Evolutionary conservation across 2,797 vertebrate genomes (phyloP).

Genomic region (Dryobates pubescens): DNA sequence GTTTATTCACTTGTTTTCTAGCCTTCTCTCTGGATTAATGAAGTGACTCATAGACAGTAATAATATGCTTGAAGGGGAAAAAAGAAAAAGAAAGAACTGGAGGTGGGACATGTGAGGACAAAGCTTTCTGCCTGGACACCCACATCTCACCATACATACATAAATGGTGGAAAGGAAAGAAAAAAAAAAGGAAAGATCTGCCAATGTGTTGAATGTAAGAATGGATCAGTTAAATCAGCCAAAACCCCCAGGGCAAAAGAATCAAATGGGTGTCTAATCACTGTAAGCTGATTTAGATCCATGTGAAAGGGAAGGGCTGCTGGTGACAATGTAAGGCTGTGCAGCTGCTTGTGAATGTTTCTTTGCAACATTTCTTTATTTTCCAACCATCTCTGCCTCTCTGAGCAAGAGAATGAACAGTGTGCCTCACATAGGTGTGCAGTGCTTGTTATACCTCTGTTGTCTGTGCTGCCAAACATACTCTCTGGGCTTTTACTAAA

Average conservation of each 20-base stretch:
- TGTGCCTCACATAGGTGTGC: neutral
- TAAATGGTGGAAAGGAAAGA: too few species aligned
- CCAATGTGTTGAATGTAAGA: neutral
- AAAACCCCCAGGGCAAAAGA: neutral
- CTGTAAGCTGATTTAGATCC: neutral
- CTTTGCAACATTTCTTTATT: neutral
- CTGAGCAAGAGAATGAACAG: neutral
- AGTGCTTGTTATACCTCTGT: neutral
- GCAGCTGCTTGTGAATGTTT: neutral
- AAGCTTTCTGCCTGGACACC: constrained; percentile 19
- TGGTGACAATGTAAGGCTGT: neutral
- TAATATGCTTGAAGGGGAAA: neutral
- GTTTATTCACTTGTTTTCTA: constrained; percentile 68
- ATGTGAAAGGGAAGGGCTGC: neutral
- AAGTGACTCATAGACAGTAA: constrained; percentile 62
- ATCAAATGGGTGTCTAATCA: neutral
- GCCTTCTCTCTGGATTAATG: constrained; percentile 42
- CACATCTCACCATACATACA: neutral
- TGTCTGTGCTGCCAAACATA: neutral
- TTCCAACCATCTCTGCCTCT: neutral
- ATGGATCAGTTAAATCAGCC: neutral
- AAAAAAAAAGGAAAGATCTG: neutral
- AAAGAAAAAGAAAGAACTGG: neutral
- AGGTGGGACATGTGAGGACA: constrained; percentile 14
- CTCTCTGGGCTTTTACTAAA: neutral